Conservation (phyloP, 2,113 vertebrate species). For the Benitochromis conjunctus region DNA sequence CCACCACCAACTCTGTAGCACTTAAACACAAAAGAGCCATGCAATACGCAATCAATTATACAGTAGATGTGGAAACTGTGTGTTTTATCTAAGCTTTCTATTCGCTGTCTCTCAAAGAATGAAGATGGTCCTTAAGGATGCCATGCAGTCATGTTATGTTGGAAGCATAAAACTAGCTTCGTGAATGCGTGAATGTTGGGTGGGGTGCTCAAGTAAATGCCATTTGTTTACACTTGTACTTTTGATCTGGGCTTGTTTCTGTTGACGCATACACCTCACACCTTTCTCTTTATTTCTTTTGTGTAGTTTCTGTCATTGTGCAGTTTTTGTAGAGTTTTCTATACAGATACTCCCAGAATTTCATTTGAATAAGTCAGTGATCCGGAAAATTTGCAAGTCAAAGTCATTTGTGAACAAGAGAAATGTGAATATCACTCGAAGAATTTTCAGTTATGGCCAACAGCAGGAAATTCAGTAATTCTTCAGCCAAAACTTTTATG, state of each 20-base stretch:
- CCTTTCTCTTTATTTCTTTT: background rate
- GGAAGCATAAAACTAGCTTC: background rate
- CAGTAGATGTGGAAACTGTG: background rate
- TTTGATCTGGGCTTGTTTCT: background rate
- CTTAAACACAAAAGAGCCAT: background rate
- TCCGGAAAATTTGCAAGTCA: background rate
- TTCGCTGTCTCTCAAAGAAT: background rate
- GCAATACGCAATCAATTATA: background rate
- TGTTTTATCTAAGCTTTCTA: background rate
- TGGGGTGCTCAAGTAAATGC: background rate
- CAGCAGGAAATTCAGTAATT: background rate
- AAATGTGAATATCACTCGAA: background rate
- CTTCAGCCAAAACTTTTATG: background rate
- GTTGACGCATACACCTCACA: background rate
- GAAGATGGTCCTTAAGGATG: background rate
- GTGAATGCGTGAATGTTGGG: background rate
- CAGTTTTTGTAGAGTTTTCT: background rate
- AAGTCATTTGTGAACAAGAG: background rate
- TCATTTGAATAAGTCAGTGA: background rate
- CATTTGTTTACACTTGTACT: background rate
- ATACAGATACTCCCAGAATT: background rate
- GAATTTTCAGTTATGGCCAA: background rate
- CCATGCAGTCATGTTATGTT: background rate
- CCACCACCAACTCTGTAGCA: background rate
- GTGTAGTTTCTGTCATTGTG: background rate